Base-by-base conservation (phyloP, 2,113 vertebrate species). In the Cavia porcellus region DNA sequence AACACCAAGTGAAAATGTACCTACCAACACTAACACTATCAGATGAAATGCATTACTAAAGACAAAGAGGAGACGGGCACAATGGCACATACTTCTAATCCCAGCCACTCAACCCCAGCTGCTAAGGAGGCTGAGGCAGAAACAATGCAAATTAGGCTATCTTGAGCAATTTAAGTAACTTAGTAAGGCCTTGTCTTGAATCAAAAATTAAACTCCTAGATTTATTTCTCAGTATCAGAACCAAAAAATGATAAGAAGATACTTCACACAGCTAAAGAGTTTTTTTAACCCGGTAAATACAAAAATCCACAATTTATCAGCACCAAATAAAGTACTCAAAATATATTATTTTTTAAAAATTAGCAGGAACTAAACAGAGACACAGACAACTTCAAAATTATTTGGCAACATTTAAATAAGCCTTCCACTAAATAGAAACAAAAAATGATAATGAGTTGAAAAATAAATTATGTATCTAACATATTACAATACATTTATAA, bases 331-430 rank as follows among this genome's bases (percentile, higher is more conserved):
- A 55, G 85, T 42, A 62, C 72, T 13, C 45, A 22, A 86, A 57
- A 96, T 70, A n/a, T 72, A 72, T 38, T 9, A 7, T 38, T 72
- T 72, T 72, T 22, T 12, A 12, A 64, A 42, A 72, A 72, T 17
- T 70, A 70, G 70, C n/a, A 72, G 38, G 19, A 70, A 19, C 68
- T 70, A 86, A 90, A 74, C 20, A 72, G 17, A 86, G 17, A 86
- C 38, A 64, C 28, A 66, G 28, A 80, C 55, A 86, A 74, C 55
- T 86, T 15, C 70, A 86, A 17, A 86, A 90, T 74, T 47, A 79
- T 30, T 75, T 82, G 7, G 12, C 14, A 17, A 92, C 77, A 88
- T 83, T 96, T 94, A 96, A 96, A 59, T 68, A 96, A 94, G 59
- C 13, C 35, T 84, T 82, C 57, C 82, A 55, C 50, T 79, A 30